These are phyloP conservation scores for Tarsius wallacei DNA, from an alignment of 2,797 vertebrate species.

Conservation along the genomic window DNA sequence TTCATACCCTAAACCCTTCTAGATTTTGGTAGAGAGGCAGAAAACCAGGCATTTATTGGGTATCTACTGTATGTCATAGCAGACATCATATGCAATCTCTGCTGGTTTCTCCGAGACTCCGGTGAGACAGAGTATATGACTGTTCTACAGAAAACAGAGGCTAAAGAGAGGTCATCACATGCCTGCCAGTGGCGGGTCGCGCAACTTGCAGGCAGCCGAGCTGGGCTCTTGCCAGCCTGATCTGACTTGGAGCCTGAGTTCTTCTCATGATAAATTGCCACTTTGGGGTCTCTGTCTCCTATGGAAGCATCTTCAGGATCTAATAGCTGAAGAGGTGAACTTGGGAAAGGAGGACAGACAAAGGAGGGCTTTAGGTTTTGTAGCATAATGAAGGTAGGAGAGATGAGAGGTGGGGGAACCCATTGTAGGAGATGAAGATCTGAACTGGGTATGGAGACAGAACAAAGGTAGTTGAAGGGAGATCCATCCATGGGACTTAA, in stretches of 20 bases:
- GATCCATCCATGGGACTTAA: accelerated
- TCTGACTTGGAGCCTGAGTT: background rate
- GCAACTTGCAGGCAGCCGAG: background rate
- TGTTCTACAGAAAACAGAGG: background rate
- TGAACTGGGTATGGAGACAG: background rate
- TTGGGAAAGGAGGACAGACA: background rate
- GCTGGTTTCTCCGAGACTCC: background rate
- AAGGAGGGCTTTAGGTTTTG: background rate
- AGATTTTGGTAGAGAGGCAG: background rate
- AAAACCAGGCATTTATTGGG: background rate
- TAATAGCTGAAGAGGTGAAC: no score
- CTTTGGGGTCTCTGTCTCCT: background rate
- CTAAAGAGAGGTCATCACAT: accelerated
- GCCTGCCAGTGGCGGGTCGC: background rate
- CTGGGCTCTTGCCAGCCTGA: background rate
- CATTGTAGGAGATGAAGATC: background rate
- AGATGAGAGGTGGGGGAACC: background rate
- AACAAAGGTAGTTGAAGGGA: accelerated
- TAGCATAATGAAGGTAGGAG: accelerated
- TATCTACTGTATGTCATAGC: background rate
- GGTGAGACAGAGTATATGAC: background rate
- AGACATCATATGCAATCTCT: background rate
- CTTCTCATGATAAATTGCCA: background rate
- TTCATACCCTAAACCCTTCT: background rate
- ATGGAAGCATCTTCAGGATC: accelerated